Percentiles rank a stretch among this genome's conserved stretches.
Evolutionary conservation across 2,888 invertebrate genomes (phyloP).

Genomic region (Xestia ashworthii): DNA sequence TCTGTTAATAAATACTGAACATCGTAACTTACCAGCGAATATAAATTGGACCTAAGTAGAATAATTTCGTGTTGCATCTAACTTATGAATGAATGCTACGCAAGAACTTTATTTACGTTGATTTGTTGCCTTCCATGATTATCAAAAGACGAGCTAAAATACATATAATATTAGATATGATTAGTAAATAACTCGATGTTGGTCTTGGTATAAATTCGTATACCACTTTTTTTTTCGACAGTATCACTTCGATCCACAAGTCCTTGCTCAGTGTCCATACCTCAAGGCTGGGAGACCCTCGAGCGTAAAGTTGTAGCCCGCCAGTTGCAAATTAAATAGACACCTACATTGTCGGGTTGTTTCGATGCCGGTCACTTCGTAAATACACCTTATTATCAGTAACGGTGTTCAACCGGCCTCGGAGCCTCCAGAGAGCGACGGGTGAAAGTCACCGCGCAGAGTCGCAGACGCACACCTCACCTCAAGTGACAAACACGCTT

Average conservation of each 20-base stretch:
- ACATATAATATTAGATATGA: slow-evolving; percentile 58
- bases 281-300: slow-evolving; percentile 39
- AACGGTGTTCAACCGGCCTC: slow-evolving; percentile 86
- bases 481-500: slow-evolving; percentile 81
- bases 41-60: not conserved
- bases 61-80: slow-evolving; percentile 15
- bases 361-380: slow-evolving; percentile 73
- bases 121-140: slow-evolving; percentile 48
- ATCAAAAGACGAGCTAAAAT: slow-evolving; percentile 38
- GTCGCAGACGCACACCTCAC: slow-evolving; percentile 83
- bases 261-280: not conserved
- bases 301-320: slow-evolving; percentile 21
- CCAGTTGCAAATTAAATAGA: slow-evolving; percentile 54
- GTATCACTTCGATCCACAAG: slow-evolving; percentile 20
- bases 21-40: slow-evolving; percentile 2
- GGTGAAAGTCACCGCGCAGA: slow-evolving; percentile 86
- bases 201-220: slow-evolving; percentile 63
- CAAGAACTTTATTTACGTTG: slow-evolving; percentile 55
- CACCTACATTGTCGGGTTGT: slow-evolving; percentile 59
- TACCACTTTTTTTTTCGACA: slow-evolving; percentile 43
- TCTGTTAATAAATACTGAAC: not conserved
- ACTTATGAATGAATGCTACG: slow-evolving; percentile 56
- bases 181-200: slow-evolving; percentile 59
- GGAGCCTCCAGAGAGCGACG: slow-evolving; percentile 78
- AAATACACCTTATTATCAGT: slow-evolving; percentile 84